Conservation (phyloP, 2,113 vertebrate genomes). For the Hypocryptadius cinnamomeus region DNA sequence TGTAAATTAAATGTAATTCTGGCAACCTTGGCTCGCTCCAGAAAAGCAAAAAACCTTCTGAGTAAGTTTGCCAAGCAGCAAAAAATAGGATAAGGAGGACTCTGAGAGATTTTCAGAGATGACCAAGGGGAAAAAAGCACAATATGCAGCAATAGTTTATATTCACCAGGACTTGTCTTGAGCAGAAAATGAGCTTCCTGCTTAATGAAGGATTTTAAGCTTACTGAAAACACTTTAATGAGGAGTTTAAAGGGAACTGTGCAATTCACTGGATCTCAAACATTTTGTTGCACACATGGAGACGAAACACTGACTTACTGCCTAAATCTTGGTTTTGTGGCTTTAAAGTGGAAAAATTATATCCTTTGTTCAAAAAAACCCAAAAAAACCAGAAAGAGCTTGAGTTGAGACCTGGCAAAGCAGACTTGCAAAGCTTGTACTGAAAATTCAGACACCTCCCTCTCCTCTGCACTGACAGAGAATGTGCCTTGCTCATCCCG, state of each 20-base stretch:
- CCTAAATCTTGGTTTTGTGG: background rate
- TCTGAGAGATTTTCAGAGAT: background rate
- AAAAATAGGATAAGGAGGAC: background rate
- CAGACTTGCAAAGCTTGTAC: background rate
- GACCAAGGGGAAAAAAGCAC: background rate
- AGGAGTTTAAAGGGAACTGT: background rate
- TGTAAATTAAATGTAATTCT: conserved; percentile 27
- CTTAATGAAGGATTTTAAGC: conserved; percentile 8
- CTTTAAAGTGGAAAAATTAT: background rate
- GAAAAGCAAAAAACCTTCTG: background rate
- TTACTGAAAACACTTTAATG: background rate
- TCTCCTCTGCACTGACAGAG: background rate
- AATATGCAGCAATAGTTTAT: background rate
- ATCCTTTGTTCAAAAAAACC: background rate
- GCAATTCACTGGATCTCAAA: background rate
- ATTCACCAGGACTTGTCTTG: background rate
- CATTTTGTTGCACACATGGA: too few relatives aligned
- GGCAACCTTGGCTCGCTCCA: background rate
- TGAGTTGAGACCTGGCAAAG: background rate
- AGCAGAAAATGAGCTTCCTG: conserved; percentile 6
- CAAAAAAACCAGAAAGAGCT: background rate
- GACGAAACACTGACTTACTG: background rate
- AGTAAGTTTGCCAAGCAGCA: background rate
- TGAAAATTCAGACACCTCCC: background rate
- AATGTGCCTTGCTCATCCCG: background rate